phyloP scores from a whole-genome alignment of 2,888 invertebrate species.

The Trichacis sp. region DNA sequence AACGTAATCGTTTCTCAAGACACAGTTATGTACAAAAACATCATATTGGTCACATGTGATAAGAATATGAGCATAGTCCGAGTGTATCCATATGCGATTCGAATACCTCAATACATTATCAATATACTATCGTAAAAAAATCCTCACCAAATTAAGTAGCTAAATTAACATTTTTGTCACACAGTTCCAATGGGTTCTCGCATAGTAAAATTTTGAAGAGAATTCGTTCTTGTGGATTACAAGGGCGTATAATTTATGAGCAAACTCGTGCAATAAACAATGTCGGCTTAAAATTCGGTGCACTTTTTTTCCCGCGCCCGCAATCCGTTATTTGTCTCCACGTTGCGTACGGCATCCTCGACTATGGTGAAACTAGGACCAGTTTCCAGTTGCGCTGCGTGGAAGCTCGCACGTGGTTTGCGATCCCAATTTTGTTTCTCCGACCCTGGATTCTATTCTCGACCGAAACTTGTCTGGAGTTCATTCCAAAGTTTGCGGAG shows the following conservation, averaged over 20 bases:
- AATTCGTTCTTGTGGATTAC: background rate
- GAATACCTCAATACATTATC: too few relatives aligned
- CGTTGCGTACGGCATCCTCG: constrained; percentile 16
- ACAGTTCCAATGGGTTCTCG: too few relatives aligned
- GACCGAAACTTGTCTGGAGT: constrained; percentile 34
- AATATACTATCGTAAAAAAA: too few relatives aligned
- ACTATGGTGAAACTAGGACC: constrained; percentile 11
- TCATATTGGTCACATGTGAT: too few relatives aligned
- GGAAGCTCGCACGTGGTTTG: constrained; percentile 37
- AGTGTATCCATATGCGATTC: too few relatives aligned
- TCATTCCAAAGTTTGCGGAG: constrained; percentile 43
- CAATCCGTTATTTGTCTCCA: constrained; percentile 9
- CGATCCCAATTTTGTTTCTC: constrained; percentile 12
- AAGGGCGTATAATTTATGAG: background rate
- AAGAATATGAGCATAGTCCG: too few relatives aligned
- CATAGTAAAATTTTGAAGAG: too few relatives aligned
- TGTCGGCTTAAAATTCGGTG: constrained; percentile 4
- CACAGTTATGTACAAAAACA: too few relatives aligned
- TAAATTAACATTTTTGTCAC: too few relatives aligned
- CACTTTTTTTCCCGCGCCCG: background rate
- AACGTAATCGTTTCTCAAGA: too few relatives aligned
- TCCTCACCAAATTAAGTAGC: too few relatives aligned
- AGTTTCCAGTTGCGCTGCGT: constrained; percentile 37
- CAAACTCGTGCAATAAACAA: constrained; percentile 1
- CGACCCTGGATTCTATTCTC: constrained; percentile 24